Percentiles rank a stretch among this genome's conserved stretches.
These are phyloP conservation scores for Porites evermanni DNA, from an alignment of 92 coral and sea anemone genomes.

Conservation along the genomic window DNA sequence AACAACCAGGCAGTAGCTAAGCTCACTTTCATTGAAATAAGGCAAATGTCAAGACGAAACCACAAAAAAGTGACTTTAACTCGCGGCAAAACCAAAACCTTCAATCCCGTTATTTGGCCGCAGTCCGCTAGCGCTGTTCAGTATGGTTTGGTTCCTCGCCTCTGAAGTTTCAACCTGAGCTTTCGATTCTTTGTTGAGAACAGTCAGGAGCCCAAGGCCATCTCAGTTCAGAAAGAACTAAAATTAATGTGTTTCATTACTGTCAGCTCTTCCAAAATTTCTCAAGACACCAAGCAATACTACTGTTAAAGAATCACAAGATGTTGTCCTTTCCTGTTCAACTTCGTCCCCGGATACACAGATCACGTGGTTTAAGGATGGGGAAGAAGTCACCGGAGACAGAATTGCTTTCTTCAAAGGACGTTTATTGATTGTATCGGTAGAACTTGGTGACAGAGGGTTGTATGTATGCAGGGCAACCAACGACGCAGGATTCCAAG, in stretches of 20 bases:
- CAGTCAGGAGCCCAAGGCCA: no score
- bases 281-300: slow-evolving; percentile 63
- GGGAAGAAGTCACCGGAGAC: slow-evolving; percentile 28
- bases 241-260: neutral
- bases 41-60: no score
- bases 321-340: slow-evolving; percentile 63
- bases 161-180: no score
- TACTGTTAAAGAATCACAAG: slow-evolving; percentile 66
- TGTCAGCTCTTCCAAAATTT: slow-evolving; percentile 82
- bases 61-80: no score
- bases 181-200: no score
- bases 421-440: slow-evolving; percentile 58
- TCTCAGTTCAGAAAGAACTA: neutral
- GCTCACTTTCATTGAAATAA: no score
- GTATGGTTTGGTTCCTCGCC: no score
- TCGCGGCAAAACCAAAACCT: no score
- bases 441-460: slow-evolving; percentile 71
- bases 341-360: slow-evolving; percentile 49
- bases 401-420: slow-evolving; percentile 3
- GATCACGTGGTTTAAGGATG: slow-evolving; percentile 87
- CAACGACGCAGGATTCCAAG: slow-evolving; percentile 73
- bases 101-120: no score
- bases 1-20: no score
- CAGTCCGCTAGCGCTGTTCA: no score
- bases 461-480: slow-evolving; percentile 81